Base-by-base conservation (phyloP, 2,888 invertebrate genomes). In the Caenorhabditis drosophilae region DNA sequence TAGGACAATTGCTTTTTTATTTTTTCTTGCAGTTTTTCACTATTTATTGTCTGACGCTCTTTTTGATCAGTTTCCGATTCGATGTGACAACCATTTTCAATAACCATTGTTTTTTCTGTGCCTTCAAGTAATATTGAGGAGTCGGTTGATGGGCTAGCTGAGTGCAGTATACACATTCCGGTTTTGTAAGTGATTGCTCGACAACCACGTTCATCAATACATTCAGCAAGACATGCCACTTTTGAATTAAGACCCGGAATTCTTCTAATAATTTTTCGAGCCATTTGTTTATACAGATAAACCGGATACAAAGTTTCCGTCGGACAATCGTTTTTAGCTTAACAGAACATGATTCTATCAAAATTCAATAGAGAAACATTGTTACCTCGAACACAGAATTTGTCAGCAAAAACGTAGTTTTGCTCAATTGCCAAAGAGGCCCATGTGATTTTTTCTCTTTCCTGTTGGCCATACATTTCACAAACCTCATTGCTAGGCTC, bases 121-220 rank as follows among this genome's bases (percentile, higher is more conserved):
- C 76, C 76, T 9, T 72, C 64, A 6, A 52, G 40, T 9, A 76
- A 44, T n/a, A 70, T 22, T 0, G 55, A 42, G 3, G 52, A 22
- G 47, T 76, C 72, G 1, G 42, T 38, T 4, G 63, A 31, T 11
- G 73, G 67, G 6, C 61, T 61, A 0, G 56, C 58, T 3, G 61
- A 66, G 46, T 76, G 76, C 4, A 73, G 46, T 41, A 76, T 60
- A 40, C 76, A 76, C 46, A 76, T 63, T 27, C 73, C 76, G 9
- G 51, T 40, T 46, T 72, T 76, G 55, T 73, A 76, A 0, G 76
- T 72, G 0, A 72, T 52, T 2, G 76, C 61, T 73, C 67, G 70
- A 67, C 75, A 75, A 3, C 62, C 45, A 22, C 18, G 23, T 18
- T 73, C 56, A 26, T 76, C 73, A 27, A 76, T 57, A 26, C 76